Percentiles rank a stretch among this genome's conserved stretches.
phyloP scores from a whole-genome alignment of 2,888 invertebrate genomes.

The Eupithecia subumbrata region DNA sequence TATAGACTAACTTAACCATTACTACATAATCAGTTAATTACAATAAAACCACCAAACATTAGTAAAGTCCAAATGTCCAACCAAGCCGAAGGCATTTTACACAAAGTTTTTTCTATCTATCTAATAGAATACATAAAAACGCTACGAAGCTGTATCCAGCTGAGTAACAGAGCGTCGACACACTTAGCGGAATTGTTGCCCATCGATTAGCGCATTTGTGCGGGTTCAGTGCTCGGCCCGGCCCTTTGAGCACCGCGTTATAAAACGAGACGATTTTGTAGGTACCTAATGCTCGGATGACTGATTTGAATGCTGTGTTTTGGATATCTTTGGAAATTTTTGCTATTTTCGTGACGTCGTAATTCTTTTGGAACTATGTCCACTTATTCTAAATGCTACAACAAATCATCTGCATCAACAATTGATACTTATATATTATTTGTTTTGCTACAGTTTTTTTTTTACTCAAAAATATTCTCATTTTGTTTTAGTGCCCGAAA shows the following conservation, averaged over 20 bases:
- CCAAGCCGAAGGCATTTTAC: not conserved
- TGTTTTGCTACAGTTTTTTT: too few species aligned
- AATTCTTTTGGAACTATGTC: not conserved
- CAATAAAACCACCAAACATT: too few species aligned
- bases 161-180: conserved; percentile 53
- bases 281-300: conserved; percentile 2
- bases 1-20: too few species aligned
- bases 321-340: not conserved
- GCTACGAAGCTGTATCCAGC: not conserved
- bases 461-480: too few species aligned
- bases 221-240: conserved; percentile 61
- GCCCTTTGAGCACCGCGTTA: conserved; percentile 48
- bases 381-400: too few species aligned
- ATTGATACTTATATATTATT: too few species aligned
- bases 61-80: not conserved
- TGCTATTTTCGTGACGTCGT: not conserved
- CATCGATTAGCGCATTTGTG: conserved; percentile 72
- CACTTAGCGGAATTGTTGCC: conserved; percentile 67
- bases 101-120: not conserved
- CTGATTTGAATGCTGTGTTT: conserved; percentile 3
- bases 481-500: too few species aligned
- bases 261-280: not conserved
- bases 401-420: too few species aligned
- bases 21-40: too few species aligned
- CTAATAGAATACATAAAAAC: not conserved